Evolutionary conservation across 2,113 vertebrate genomes (phyloP).

Genomic region (Ceyx melanurus): DNA sequence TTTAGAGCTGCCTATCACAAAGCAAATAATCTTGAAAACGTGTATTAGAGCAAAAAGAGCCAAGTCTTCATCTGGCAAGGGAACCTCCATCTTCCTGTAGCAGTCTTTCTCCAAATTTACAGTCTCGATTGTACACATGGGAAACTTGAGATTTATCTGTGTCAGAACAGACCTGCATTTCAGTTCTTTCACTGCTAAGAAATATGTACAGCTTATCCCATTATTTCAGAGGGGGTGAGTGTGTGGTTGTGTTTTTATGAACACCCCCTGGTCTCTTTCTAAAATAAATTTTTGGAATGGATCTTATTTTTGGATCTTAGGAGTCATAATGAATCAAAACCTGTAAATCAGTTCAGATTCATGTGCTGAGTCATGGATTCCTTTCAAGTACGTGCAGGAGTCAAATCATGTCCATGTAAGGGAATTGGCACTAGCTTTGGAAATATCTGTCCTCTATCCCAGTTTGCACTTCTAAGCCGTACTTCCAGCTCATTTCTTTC

Average conservation of each 20-base stretch:
- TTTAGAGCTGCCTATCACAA: background rate
- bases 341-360: background rate
- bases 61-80: background rate
- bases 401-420: background rate
- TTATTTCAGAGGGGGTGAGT: background rate
- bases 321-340: background rate
- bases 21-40: background rate
- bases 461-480: background rate
- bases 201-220: background rate
- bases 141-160: background rate
- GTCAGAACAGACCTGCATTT: background rate
- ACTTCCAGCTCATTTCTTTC: background rate
- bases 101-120: background rate
- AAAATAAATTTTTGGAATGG: background rate
- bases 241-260: background rate
- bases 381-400: background rate
- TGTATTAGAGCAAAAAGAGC: background rate
- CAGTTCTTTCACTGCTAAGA: background rate
- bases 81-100: background rate
- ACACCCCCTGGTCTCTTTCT: background rate
- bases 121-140: background rate
- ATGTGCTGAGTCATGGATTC: background rate
- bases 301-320: background rate
- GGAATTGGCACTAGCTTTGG: constrained; percentile 19
- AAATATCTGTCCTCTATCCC: background rate